Base-by-base conservation (phyloP, 2,888 invertebrate genomes). In the Mythimna impura region DNA sequence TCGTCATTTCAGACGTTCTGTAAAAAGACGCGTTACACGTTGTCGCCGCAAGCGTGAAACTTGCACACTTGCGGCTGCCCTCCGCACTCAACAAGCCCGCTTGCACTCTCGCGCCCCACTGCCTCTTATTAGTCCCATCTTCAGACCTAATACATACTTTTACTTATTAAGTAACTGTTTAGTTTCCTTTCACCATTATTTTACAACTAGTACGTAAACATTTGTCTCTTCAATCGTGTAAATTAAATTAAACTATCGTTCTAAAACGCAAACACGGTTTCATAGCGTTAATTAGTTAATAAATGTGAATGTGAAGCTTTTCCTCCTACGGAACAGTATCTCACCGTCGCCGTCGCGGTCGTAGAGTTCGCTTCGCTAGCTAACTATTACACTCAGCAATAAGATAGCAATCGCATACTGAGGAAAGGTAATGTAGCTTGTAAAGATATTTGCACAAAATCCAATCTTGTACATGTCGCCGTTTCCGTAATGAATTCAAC, bases 401-500 rank as follows among this genome's bases (percentile, higher is more conserved):
- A 87, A 81, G 81, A 82, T 86, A 83, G 81, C 80, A 80, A 87
- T 87, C 84, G 77, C 71, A 75, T 68, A 77, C 78, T 80, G 78
- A 80, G 66, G 75, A 76, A 81, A 83, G 73, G 84, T 85, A 86
- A 85, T 85, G 86, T 88, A 82, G 77, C 88, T 80, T 81, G 81
- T 84, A 82, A 85, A 84, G 81, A 88, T 88, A 85, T 89, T 90
- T 86, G 85, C 86, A 87, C 87, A 86, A 85, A 91, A 90, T 90
- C 89, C 90, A 90, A 89, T 89, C 87, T 89, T 86, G 88, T 89
- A 88, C 87, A 88, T 89, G 88, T 91, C 88, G 84, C 86, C 75
- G 82, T 86, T 85, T 85, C 81, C 82, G 85, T 90, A 91, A 91
- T 91, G 91, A 91, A 91, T 91, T 91, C 89, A 90, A 89, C 89